Percentiles rank a stretch among this genome's conserved stretches.
phyloP scores from a whole-genome alignment of 2,888 invertebrate genomes.

The Eilema sororculum region DNA sequence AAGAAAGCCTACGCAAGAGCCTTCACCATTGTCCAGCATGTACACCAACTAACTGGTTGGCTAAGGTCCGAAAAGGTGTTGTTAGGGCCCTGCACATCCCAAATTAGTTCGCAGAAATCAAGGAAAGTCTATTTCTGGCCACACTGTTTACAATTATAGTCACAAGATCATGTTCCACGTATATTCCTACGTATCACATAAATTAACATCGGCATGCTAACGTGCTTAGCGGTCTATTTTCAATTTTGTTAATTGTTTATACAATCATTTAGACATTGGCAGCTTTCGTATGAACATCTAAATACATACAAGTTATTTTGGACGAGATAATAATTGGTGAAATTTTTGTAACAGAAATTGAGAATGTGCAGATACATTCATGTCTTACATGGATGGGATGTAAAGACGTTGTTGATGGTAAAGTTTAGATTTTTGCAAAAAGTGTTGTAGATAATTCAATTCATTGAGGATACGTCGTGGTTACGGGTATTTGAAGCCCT shows the following conservation, averaged over 20 bases:
- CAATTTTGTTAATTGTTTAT: neutral
- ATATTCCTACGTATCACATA: neutral
- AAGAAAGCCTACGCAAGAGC: too few species aligned
- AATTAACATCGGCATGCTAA: neutral
- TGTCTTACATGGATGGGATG: too few species aligned
- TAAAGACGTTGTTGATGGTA: too few species aligned
- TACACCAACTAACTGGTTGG: too few species aligned
- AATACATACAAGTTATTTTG: neutral
- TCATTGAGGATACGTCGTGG: too few species aligned
- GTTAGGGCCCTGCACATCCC: too few species aligned
- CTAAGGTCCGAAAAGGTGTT: too few species aligned
- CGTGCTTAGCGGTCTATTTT: slow-evolving; percentile 1
- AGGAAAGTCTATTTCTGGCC: neutral
- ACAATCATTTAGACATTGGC: neutral
- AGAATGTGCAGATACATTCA: neutral
- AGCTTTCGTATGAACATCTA: neutral
- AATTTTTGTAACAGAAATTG: neutral
- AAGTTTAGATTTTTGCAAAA: too few species aligned
- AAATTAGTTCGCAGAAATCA: neutral
- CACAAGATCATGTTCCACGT: slow-evolving; percentile 2
- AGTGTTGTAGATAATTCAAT: too few species aligned
- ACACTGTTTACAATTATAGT: neutral
- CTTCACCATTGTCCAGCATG: too few species aligned
- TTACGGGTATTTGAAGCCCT: too few species aligned
- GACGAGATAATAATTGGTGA: neutral